Percentiles rank a stretch among this genome's conserved stretches.
phyloP scores from a whole-genome alignment of 2,888 invertebrate species.

The Stenotaenia linearis region DNA sequence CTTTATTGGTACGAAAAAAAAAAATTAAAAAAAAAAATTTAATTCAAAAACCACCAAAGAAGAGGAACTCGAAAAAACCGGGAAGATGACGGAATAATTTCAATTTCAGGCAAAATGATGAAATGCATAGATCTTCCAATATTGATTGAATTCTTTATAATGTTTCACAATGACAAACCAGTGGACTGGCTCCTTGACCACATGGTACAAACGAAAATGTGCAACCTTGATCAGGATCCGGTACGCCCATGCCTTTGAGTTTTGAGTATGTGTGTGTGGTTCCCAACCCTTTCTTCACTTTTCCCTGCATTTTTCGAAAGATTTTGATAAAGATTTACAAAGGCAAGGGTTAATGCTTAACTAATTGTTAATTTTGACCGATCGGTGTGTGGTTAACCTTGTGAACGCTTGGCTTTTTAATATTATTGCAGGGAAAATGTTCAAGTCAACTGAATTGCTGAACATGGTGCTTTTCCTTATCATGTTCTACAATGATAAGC shows the following conservation, averaged over 20 bases:
- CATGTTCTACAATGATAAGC: conserved; percentile 91
- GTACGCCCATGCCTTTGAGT: conserved; percentile 31
- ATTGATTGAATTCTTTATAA: conserved; percentile 84
- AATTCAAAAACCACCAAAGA: not conserved
- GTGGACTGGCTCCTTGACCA: conserved; percentile 94
- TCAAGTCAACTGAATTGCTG: conserved; percentile 77
- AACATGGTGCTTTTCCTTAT: conserved; percentile 86
- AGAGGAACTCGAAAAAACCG: not conserved
- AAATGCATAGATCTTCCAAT: conserved; percentile 77
- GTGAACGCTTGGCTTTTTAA: not conserved
- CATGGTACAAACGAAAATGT: conserved; percentile 81
- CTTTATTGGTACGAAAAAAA: conserved; percentile 67
- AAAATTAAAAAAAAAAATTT: not conserved
- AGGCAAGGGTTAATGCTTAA: not conserved
- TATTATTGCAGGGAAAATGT: conserved; percentile 57
- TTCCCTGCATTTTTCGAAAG: not conserved
- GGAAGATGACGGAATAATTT: not conserved
- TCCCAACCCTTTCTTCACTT: not conserved
- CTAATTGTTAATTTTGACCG: not conserved
- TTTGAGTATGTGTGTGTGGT: not conserved
- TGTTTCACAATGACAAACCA: conserved; percentile 93
- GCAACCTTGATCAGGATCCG: conserved; percentile 50
- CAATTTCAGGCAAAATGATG: conserved; percentile 61
- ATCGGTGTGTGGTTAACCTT: not conserved
- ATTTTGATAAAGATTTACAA: not conserved